These are phyloP conservation scores for Euwallacea fornicatus DNA, from an alignment of 1,140 invertebrate species.

Conservation along the genomic window DNA sequence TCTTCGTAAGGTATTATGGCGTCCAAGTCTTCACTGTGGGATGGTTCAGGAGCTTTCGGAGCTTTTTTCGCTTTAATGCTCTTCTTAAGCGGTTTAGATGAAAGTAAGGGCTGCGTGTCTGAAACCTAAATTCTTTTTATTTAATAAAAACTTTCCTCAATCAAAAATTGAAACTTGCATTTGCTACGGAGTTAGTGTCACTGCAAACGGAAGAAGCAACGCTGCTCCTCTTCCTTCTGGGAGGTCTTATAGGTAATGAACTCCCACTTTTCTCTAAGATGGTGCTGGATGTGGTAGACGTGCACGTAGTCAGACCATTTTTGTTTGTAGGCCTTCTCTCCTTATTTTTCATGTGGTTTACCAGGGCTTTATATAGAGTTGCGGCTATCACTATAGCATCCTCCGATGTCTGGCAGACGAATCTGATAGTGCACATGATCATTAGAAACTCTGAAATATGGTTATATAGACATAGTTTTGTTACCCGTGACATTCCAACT, in stretches of 20 bases:
- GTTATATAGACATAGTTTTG: background rate
- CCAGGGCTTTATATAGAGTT: conserved; percentile 82
- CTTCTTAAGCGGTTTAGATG: conserved; percentile 43
- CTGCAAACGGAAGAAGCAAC: conserved; percentile 62
- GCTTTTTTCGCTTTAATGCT: conserved; percentile 48
- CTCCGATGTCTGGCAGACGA: conserved; percentile 83
- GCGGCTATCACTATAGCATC: conserved; percentile 88
- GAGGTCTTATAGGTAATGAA: conserved; percentile 58
- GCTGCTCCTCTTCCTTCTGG: conserved; percentile 62
- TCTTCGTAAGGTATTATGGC: conserved; percentile 56
- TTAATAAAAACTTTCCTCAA: background rate
- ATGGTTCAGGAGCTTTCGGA: conserved; percentile 52
- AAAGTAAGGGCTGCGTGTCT: conserved; percentile 44
- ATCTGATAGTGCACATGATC: conserved; percentile 48
- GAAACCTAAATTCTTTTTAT: conserved; percentile 37
- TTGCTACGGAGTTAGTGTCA: conserved; percentile 58
- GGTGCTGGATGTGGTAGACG: conserved; percentile 47
- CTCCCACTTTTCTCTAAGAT: conserved; percentile 51
- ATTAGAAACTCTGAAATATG: conserved; percentile 5
- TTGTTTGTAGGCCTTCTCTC: conserved; percentile 62
- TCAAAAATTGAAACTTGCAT: conserved; percentile 39
- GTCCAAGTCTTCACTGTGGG: conserved; percentile 46
- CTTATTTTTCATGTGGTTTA: conserved; percentile 72
- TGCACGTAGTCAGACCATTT: conserved; percentile 61
- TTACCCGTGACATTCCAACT: conserved; percentile 81